Conservation (phyloP, 2,888 invertebrate genomes). For the Rhamnusium bicolor region DNA sequence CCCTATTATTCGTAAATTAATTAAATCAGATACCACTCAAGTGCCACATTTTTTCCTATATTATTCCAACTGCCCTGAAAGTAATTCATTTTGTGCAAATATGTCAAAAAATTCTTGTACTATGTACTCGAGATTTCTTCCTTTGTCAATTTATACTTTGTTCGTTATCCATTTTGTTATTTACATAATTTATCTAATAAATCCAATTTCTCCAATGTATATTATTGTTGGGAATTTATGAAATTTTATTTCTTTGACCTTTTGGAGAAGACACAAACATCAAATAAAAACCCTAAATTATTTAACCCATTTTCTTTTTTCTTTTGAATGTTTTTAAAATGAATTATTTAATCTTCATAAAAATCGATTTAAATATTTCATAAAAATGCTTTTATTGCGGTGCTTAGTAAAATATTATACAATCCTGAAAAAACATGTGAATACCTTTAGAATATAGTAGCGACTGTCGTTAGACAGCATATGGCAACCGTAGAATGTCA, state of each 20-base stretch:
- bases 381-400: too few species aligned
- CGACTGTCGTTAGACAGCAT: conserved; percentile 25
- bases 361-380: too few species aligned
- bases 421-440: not conserved
- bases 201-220: too few species aligned
- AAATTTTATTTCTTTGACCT: not conserved
- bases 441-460: not conserved
- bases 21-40: not conserved
- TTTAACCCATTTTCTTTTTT: not conserved
- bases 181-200: not conserved
- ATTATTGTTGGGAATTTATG: too few species aligned
- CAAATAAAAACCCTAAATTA: not conserved
- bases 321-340: not conserved
- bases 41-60: not conserved
- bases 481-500: conserved; percentile 31
- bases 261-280: not conserved
- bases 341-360: too few species aligned
- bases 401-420: too few species aligned
- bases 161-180: not conserved
- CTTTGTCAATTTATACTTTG: not conserved
- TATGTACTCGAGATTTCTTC: too few species aligned
- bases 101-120: too few species aligned
- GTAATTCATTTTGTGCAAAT: not conserved
- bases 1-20: not conserved
- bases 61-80: not conserved